Evolutionary conservation across 2,797 vertebrate species (phyloP), one percentile per base, ranked within the genome.

Genomic region (Urophycis tenuis): DNA sequence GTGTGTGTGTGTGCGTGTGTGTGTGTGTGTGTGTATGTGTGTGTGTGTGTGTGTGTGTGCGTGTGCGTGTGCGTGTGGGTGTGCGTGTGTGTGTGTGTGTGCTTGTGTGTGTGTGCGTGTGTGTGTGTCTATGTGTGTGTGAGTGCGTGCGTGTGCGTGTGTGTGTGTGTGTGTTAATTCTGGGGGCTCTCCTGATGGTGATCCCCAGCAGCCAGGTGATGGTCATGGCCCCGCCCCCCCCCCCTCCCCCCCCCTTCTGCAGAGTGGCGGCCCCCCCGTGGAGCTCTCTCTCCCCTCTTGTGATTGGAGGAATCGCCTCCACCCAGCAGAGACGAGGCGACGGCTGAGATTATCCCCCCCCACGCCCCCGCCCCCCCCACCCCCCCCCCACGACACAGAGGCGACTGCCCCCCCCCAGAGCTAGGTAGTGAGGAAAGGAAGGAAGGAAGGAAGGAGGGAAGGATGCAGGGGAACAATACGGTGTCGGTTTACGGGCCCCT

Each of bases 221-320:
- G 82, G 88, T 88, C 88, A 88, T 41, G 75, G 84, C 85, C 85
- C 80, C 32, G 80, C 78, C 81, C 77, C n/a, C 85, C 85, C 80
- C 32, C 80, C 78, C 81, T 76, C 85, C 80, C 32, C 80, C 78
- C 81, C 77, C 75, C 75, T 71, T 25, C 11, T 70, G 29, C 67
- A 29, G 12, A 32, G 25, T 36, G 69, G 76, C 75, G 69, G 74
- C 35, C 77, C n/a, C 35, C 77, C n/a, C 64, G 73, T 12, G 3
- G 39, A 41, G 81, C 86, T 89, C 81, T 89, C 81, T 90, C 74
- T 83, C 30, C 15, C 67, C 81, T 82, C 74, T 30, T 74, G 75
- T 31, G 33, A 45, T 36, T 32, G 74, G 11, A 9, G 39, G 75
- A 71, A 32, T 79, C 73, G 77, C 84, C 80, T 83, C 77, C 79